Base-by-base conservation (phyloP, 2,797 vertebrate genomes). In the Ibycter americanus region DNA sequence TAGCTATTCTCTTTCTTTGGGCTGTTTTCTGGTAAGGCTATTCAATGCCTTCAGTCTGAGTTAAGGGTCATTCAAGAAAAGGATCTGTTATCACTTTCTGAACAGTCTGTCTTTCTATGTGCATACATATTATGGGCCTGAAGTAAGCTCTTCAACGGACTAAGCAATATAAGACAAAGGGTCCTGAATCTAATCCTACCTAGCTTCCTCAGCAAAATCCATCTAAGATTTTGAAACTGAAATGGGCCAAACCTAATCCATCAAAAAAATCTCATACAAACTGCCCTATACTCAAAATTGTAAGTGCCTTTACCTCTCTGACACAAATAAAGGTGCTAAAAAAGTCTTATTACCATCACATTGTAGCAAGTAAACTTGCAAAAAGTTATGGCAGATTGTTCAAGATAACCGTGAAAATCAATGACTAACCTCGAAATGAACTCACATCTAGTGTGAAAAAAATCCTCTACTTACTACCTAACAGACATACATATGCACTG, bases 1-100 rank as follows among this genome's bases (percentile, higher is more conserved):
- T 94, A 92, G 40, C 61, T 67, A 22, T 71, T 85, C 82, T 93
- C 29, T 54, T 79, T 58, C 86, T 76, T 74, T 66, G 36, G 79
- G 32, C 49, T 47, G 22, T n/a, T 83, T 91, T 56, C 46, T 55
- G 49, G 11, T 63, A 47, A 85, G 58, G 26, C 32, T 51, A 58
- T 79, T 93, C 40, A 72, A 46, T 1, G 12, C 7, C 49, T 59
- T 85, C 55, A 56, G 42, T 51, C 21, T 87, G 40, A 87, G 51
- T 46, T 49, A 51, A 93, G 78, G 36, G 52, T 80, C 86, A 58
- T 38, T 85, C 63, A 89, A 58, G 38, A 63, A 67, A 90, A 85
- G 29, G 12, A 67, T 63, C 26, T 71, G 10, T 36, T 88, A 54
- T 36, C 76, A 21, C 54, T 49, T 95, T 83, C 63, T 61, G 44